Percentiles rank a stretch among this genome's conserved stretches.
Evolutionary conservation across 2,888 invertebrate species (phyloP).

Genomic region (Megastigmus dorsalis): DNA sequence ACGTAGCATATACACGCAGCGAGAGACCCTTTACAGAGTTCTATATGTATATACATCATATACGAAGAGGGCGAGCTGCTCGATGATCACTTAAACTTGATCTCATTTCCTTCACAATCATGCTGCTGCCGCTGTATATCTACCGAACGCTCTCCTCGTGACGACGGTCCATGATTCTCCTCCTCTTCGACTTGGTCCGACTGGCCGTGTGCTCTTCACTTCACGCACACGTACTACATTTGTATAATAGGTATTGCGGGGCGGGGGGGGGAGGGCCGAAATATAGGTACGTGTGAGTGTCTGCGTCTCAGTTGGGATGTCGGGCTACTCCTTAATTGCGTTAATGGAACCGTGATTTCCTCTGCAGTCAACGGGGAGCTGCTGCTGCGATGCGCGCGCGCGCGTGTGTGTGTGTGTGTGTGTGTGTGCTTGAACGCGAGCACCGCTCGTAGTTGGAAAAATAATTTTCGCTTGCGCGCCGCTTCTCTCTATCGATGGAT

Average conservation of each 20-base stretch:
- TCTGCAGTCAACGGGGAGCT: constrained; percentile 56
- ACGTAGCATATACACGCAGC: too few species aligned
- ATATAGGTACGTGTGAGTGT: constrained; percentile 39
- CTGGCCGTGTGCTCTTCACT: neutral
- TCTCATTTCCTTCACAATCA: constrained; percentile 71
- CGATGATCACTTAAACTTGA: constrained; percentile 69
- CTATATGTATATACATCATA: too few species aligned
- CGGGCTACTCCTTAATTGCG: constrained; percentile 62
- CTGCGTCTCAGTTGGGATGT: constrained; percentile 38
- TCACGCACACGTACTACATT: constrained; percentile 1
- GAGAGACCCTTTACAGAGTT: constrained; percentile 48
- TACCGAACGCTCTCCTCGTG: neutral
- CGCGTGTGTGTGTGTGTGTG: too few species aligned
- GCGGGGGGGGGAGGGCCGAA: constrained; percentile 35
- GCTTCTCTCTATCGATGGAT: neutral
- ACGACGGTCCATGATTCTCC: neutral
- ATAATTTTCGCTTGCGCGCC: neutral
- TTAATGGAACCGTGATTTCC: constrained; percentile 67
- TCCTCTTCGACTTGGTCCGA: neutral
- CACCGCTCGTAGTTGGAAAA: constrained; percentile 26
- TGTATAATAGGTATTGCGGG: too few species aligned
- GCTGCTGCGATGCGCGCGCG: too few species aligned
- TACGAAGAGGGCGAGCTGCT: constrained; percentile 46
- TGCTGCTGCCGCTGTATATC: too few species aligned
- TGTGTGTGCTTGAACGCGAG: too few species aligned